Percentiles rank a stretch among this genome's conserved stretches.
Conservation (phyloP, 2,797 vertebrate genomes). For the Ceyx erithaca region DNA sequence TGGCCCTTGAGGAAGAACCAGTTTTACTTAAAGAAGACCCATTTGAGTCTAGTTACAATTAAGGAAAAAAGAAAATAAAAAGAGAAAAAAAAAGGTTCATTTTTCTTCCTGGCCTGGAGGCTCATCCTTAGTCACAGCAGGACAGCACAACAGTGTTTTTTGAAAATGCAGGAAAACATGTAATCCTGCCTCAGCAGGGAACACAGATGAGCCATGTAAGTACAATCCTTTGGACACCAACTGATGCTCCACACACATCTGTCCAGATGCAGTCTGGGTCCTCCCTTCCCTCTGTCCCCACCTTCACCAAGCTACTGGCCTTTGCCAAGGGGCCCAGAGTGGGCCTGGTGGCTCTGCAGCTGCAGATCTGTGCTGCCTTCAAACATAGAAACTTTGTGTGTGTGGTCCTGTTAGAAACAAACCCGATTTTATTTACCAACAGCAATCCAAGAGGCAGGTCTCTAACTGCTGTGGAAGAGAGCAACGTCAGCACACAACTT, state of each 20-base stretch:
- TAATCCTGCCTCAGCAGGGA: neutral
- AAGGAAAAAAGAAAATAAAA: neutral
- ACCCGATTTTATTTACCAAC: neutral
- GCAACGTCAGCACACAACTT: slow-evolving; percentile 14
- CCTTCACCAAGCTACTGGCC: neutral
- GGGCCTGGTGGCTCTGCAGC: neutral
- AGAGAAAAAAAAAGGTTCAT: neutral
- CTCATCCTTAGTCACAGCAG: neutral
- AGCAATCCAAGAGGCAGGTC: neutral
- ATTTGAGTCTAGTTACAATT: neutral
- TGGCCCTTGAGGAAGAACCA: neutral
- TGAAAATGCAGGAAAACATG: accelerated
- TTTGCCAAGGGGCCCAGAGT: neutral
- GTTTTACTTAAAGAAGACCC: neutral
- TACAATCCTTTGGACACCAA: neutral
- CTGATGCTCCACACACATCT: neutral
- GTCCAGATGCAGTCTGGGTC: neutral
- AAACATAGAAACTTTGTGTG: too few species aligned
- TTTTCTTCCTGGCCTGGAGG: neutral
- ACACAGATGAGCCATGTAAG: neutral
- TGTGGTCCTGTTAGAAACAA: neutral
- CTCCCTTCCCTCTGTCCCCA: neutral
- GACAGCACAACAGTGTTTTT: neutral
- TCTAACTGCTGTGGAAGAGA: neutral
- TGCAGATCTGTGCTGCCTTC: neutral